These are phyloP conservation scores for Cephus rjabovi DNA, from an alignment of 2,888 invertebrate genomes.

Conservation along the genomic window DNA sequence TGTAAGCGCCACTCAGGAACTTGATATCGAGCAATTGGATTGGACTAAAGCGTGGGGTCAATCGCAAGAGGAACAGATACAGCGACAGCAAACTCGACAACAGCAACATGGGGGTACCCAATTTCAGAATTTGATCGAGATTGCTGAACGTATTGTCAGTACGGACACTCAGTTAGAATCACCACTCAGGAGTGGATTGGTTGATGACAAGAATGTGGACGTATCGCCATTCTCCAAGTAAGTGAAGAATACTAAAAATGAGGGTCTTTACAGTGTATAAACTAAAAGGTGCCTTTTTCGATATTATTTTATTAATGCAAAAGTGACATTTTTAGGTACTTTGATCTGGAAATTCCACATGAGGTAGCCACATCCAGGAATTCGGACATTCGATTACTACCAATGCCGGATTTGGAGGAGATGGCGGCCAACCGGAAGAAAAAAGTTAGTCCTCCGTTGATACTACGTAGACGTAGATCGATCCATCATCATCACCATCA, in stretches of 20 bases:
- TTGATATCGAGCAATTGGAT: slow-evolving; percentile 53
- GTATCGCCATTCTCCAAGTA: slow-evolving; percentile 57
- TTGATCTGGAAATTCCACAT: slow-evolving; percentile 54
- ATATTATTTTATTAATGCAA: not conserved
- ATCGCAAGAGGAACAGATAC: slow-evolving; percentile 22
- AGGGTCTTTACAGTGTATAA: not conserved
- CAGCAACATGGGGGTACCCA: slow-evolving; percentile 33
- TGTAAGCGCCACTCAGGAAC: slow-evolving; percentile 37
- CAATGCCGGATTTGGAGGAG: slow-evolving; percentile 64
- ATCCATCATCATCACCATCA: slow-evolving; percentile 31
- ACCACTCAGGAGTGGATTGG: slow-evolving; percentile 38
- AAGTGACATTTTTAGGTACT: slow-evolving; percentile 44
- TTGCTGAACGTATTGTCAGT: slow-evolving; percentile 38
- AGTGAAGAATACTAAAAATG: slow-evolving; percentile 12
- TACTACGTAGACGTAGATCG: slow-evolving; percentile 56
- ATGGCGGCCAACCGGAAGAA: slow-evolving; percentile 37
- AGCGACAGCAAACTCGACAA: slow-evolving; percentile 38
- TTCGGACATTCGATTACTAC: slow-evolving; percentile 58
- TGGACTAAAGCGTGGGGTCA: slow-evolving; percentile 58
- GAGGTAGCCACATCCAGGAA: slow-evolving; percentile 50
- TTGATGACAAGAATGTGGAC: slow-evolving; percentile 36
- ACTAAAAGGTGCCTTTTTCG: not conserved
- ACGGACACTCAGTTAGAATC: slow-evolving; percentile 47
- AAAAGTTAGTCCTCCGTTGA: slow-evolving; percentile 59
- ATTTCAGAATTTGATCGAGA: slow-evolving; percentile 41